phyloP scores from a whole-genome alignment of 2,797 vertebrate species.

The Oophaga sylvatica region DNA sequence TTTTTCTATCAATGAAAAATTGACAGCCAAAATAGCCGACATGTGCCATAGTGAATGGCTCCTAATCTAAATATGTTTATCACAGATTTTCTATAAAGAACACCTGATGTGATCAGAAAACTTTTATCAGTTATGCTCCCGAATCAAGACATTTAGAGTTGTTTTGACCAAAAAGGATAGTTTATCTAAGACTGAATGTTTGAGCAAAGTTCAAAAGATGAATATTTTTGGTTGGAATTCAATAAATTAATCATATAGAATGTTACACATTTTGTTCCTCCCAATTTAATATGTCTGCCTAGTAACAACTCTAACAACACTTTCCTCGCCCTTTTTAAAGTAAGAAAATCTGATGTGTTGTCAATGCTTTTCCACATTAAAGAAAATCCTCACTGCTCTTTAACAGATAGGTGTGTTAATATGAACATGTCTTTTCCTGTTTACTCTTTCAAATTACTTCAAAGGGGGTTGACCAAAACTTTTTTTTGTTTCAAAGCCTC shows the following conservation, averaged over 20 bases:
- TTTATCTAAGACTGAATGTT: background rate
- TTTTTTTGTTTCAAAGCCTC: no score
- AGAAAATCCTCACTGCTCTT: background rate
- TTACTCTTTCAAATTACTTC: background rate
- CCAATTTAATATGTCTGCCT: background rate
- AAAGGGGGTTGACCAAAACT: no score
- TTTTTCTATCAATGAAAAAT: no score
- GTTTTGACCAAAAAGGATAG: background rate
- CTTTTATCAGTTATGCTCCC: background rate
- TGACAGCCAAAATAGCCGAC: no score
- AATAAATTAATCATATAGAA: background rate
- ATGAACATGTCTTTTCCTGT: background rate
- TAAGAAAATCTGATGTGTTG: background rate
- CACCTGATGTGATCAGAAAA: no score
- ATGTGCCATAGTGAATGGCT: no score
- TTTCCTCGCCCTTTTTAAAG: constrained; percentile 16
- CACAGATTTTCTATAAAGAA: no score
- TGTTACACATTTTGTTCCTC: background rate
- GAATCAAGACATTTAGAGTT: no score
- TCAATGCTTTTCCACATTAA: background rate
- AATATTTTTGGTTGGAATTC: constrained; percentile 3
- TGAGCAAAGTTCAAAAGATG: background rate
- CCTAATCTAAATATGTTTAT: no score
- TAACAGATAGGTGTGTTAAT: background rate
- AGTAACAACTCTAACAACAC: constrained; percentile 18